Percentiles rank a stretch among this genome's conserved stretches.
Conservation (phyloP, 1,140 invertebrate genomes). For the Zaprionus kolodkinae region DNA sequence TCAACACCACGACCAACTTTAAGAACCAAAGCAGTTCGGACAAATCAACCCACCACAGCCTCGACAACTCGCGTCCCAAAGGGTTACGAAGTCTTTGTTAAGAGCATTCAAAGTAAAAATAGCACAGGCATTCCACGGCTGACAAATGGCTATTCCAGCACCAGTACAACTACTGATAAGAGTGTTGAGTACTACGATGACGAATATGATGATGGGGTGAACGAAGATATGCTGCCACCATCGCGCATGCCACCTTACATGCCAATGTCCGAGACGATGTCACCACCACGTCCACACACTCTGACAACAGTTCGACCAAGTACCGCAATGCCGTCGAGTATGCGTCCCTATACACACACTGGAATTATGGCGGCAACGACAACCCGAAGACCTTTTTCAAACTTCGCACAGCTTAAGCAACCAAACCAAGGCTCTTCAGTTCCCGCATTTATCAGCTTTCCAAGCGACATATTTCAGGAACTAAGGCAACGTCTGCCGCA, state of each 20-base stretch:
- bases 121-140: conserved; percentile 5
- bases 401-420: conserved; percentile 55
- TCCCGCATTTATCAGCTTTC: conserved; percentile 81
- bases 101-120: conserved; percentile 65
- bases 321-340: conserved; percentile 28
- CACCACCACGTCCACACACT: conserved; percentile 68
- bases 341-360: conserved; percentile 48
- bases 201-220: conserved; percentile 85
- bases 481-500: conserved; percentile 67
- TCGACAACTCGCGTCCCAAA: conserved; percentile 47
- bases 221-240: conserved; percentile 85
- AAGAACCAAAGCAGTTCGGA: conserved; percentile 25
- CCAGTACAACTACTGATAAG: conserved; percentile 43
- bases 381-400: conserved; percentile 66
- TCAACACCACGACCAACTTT: conserved; percentile 6
- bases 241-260: conserved; percentile 86
- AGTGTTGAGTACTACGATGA: conserved; percentile 69
- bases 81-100: conserved; percentile 74
- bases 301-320: conserved; percentile 40
- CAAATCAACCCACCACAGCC: conserved; percentile 25
- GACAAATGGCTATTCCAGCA: conserved; percentile 8
- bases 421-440: conserved; percentile 50
- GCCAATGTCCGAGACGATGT: conserved; percentile 86
- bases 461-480: conserved; percentile 81
- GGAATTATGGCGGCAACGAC: conserved; percentile 74